Percentiles rank a stretch among this genome's conserved stretches.
Conservation (phyloP, 2,888 invertebrate genomes). For the Lochmaea crataegi region DNA sequence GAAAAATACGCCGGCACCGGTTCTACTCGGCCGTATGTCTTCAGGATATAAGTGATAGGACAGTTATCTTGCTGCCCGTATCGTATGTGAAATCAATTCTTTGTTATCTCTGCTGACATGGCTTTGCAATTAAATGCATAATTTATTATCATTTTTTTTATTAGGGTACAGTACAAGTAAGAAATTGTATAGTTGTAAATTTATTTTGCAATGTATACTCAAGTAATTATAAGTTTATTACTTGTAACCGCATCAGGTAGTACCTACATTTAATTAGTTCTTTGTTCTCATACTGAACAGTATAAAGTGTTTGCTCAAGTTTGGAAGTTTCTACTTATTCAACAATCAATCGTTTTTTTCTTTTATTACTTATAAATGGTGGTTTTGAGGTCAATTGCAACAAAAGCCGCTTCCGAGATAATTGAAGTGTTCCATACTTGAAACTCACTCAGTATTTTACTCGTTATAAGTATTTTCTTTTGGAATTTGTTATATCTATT, state of each 20-base stretch:
- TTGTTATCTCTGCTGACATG: slow-evolving; percentile 4
- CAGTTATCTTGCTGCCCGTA: slow-evolving; percentile 1
- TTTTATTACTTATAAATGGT: no score
- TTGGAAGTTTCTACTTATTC: no score
- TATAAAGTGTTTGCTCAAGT: no score
- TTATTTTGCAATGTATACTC: neutral
- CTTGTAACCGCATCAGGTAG: neutral
- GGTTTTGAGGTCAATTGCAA: no score
- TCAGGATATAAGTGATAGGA: slow-evolving; percentile 12
- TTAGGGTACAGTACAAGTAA: neutral
- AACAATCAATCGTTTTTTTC: no score
- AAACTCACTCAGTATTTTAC: no score
- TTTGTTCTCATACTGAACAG: neutral
- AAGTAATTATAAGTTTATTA: neutral
- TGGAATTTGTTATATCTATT: no score
- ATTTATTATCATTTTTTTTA: neutral
- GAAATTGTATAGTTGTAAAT: neutral
- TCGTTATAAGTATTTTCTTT: no score
- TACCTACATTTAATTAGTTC: neutral
- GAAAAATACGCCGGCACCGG: slow-evolving; percentile 27
- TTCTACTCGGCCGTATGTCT: slow-evolving; percentile 26
- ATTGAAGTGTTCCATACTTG: no score
- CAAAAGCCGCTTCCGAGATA: no score
- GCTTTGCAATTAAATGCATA: neutral
- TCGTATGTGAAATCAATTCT: slow-evolving; percentile 8